Conservation (phyloP, 2,113 vertebrate genomes). For the Prochilodus magdalenae region DNA sequence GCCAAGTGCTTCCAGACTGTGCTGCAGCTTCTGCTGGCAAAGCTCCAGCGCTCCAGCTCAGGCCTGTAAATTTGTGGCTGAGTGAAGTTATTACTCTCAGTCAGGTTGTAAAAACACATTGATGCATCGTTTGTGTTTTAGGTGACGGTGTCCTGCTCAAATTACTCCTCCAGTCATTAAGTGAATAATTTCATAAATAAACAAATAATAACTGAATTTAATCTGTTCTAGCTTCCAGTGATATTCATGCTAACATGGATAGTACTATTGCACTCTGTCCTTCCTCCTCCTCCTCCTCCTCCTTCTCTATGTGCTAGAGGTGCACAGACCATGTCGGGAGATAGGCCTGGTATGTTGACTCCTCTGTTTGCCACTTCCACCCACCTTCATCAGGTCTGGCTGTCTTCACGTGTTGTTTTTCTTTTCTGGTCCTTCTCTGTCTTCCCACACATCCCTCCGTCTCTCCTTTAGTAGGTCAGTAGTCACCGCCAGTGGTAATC, state of each 20-base stretch:
- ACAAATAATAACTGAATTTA: no score
- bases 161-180: no score
- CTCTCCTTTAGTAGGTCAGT: conserved; percentile 63
- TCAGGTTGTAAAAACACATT: background rate
- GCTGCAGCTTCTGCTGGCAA: conserved; percentile 3
- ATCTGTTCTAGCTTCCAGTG: no score
- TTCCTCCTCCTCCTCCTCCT: background rate
- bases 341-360: background rate
- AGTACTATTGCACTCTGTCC: background rate
- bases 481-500: conserved; percentile 64
- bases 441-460: background rate
- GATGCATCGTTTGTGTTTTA: no score
- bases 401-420: background rate
- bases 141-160: no score
- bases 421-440: background rate
- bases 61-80: conserved; percentile 2
- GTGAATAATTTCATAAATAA: no score
- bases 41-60: background rate
- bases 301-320: background rate
- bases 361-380: background rate
- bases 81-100: background rate
- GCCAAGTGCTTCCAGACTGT: background rate
- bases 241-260: background rate
- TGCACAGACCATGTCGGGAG: background rate
- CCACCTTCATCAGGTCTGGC: conserved; percentile 36